phyloP scores from a whole-genome alignment of 2,113 vertebrate species.

The Benitochromis conjunctus region DNA sequence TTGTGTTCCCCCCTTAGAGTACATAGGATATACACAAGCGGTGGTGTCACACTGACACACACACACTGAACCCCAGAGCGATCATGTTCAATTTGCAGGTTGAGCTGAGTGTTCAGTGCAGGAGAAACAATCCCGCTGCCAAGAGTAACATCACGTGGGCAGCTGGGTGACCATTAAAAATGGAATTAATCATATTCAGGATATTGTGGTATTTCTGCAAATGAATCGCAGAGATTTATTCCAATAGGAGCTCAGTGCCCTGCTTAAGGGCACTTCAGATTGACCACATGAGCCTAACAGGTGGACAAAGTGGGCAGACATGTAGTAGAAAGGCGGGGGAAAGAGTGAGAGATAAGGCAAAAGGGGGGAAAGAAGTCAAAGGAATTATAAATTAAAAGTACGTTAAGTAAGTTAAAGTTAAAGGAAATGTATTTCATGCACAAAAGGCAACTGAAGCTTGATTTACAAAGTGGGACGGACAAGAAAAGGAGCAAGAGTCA shows the following conservation, averaged over 20 bases:
- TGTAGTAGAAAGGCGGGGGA: background rate
- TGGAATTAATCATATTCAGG: conserved; percentile 6
- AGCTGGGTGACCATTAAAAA: conserved; percentile 6
- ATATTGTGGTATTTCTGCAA: conserved; percentile 21
- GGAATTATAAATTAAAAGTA: background rate
- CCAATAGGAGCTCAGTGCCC: background rate
- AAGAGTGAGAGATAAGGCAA: background rate
- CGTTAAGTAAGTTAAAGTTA: background rate
- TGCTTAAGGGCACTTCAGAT: background rate
- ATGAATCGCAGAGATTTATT: conserved; percentile 18
- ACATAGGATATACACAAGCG: background rate
- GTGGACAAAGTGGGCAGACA: background rate
- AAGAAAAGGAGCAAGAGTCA: background rate
- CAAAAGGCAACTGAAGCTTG: background rate
- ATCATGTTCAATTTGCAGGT: conserved; percentile 52
- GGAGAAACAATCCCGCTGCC: conserved; percentile 4
- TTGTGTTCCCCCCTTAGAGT: background rate
- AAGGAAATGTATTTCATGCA: background rate
- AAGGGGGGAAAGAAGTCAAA: background rate
- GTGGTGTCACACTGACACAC: background rate
- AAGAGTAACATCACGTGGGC: conserved; percentile 11
- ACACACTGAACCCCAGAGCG: conserved; percentile 14
- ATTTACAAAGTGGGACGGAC: conserved; percentile 26
- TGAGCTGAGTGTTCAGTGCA: conserved; percentile 1
- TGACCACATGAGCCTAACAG: background rate